Base-by-base conservation (phyloP, 23 tunicate species). In the Corella eumyota region DNA sequence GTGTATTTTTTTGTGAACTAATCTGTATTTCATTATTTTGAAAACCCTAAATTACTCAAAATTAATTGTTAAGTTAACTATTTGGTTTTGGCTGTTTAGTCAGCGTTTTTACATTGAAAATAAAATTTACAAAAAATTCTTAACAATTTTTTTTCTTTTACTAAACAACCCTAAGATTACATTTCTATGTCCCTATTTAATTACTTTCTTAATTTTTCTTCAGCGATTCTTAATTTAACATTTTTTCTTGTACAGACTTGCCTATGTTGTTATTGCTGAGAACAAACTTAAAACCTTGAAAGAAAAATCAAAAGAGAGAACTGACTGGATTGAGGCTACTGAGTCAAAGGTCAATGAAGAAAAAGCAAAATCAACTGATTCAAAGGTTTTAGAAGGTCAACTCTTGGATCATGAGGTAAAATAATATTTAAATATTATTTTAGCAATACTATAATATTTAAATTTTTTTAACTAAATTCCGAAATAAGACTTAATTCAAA, bases 321-420 rank as follows among this genome's bases (percentile, higher is more conserved):
- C 69, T 28, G 45, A 62, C 19, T 50, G 58, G 70, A 62, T 84
- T 3, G 76, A 75, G 17, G 68, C 56, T 5, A 75, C 64, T 36
- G 82, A 84, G 27, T 53, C 54, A 30, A 63, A 44, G 1, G 52
- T 84, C 34, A 38, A 57, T 46, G 17, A 54, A 4, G 68, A 64
- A 6, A 68, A 75, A 6, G 54, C 29, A 20, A 23, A 57, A 22
- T 54, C 53, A 50, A 57, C 32, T 49, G 46, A 44, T 27, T 69
- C 94, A 22, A 53, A 63, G 15, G 77, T 53, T 9, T 45, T 84
- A 20, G 27, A 69, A 25, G 40, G 38, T 3, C 66, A 77, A 56
- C 75, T 84, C 64, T 72, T 75, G 27, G 69, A 75, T 25, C 68
- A 75, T 50, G 94, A 84, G 68, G 94, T 84, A 35, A 6, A 19